Conservation (phyloP, 2,113 vertebrate species). For the Pluvialis apricaria region DNA sequence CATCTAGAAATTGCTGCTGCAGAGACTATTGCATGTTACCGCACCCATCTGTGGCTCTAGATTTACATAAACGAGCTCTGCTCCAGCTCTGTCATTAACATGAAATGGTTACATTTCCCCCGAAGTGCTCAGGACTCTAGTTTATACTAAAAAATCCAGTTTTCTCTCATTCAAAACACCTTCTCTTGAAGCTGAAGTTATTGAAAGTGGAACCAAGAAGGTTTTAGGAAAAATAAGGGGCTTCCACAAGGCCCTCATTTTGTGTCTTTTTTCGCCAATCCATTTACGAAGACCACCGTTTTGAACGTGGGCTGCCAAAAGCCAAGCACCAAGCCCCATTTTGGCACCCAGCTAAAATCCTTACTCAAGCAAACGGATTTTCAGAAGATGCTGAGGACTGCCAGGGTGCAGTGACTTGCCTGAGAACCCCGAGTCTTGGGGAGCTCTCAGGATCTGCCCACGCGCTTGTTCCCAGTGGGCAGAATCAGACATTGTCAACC, state of each 20-base stretch:
- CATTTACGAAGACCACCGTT: background rate
- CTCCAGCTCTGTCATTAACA: background rate
- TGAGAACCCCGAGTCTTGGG: accelerated
- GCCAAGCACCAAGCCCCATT: background rate
- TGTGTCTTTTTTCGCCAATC: background rate
- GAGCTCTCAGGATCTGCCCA: background rate
- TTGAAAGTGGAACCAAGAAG: background rate
- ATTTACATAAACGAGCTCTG: background rate
- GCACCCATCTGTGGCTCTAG: background rate
- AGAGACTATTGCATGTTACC: background rate
- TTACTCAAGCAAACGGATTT: background rate
- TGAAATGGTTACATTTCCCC: accelerated
- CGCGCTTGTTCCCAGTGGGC: accelerated
- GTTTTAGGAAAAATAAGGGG: background rate
- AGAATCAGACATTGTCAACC: background rate
- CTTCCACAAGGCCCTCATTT: background rate
- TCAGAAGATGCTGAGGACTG: background rate
- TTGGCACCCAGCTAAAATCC: background rate
- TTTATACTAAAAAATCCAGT: background rate
- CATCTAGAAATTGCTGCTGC: background rate
- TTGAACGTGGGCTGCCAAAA: background rate
- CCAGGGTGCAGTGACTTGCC: background rate
- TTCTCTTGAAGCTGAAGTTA: background rate
- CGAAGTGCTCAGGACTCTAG: background rate
- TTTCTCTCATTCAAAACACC: background rate